These are phyloP conservation scores for Lasaia peninsularis DNA, from an alignment of 1,140 invertebrate species.

Conservation along the genomic window DNA sequence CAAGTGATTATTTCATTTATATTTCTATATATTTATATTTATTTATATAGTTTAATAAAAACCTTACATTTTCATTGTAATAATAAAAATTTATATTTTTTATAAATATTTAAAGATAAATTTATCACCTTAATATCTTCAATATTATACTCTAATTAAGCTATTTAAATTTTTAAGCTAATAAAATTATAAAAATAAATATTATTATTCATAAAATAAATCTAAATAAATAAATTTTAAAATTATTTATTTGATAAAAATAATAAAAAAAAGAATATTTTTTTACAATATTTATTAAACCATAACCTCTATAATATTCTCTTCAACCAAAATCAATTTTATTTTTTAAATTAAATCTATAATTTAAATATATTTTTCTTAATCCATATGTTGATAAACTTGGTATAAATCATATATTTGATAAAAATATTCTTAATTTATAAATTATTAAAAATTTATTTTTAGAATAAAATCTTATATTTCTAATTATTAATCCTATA, in stretches of 20 bases:
- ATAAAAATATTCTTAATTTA: too few species aligned
- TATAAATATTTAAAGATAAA: constrained; percentile 52
- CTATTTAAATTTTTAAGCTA: constrained; percentile 75
- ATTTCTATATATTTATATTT: constrained; percentile 68
- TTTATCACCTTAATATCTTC: constrained; percentile 71
- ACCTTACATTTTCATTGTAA: too few species aligned
- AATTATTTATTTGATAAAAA: constrained; percentile 60
- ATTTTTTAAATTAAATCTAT: too few species aligned
- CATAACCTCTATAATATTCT: constrained; percentile 66
- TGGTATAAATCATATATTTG: too few species aligned
- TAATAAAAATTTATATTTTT: too few species aligned
- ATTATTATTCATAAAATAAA: too few species aligned
- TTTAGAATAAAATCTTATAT: background rate
- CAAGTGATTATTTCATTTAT: too few species aligned
- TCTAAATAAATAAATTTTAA: constrained; percentile 72
- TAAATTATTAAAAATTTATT: too few species aligned
- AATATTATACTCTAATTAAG: too few species aligned
- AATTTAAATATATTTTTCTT: too few species aligned
- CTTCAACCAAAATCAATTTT: too few species aligned
- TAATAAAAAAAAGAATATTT: constrained; percentile 42
- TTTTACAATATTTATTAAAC: constrained; percentile 44
- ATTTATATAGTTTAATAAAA: constrained; percentile 79
- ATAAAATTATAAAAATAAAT: constrained; percentile 24
- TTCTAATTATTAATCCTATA: background rate
- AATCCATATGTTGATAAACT: constrained; percentile 53